Evolutionary conservation across 1,140 invertebrate species (phyloP).

Genomic region (Papilio polytes): DNA sequence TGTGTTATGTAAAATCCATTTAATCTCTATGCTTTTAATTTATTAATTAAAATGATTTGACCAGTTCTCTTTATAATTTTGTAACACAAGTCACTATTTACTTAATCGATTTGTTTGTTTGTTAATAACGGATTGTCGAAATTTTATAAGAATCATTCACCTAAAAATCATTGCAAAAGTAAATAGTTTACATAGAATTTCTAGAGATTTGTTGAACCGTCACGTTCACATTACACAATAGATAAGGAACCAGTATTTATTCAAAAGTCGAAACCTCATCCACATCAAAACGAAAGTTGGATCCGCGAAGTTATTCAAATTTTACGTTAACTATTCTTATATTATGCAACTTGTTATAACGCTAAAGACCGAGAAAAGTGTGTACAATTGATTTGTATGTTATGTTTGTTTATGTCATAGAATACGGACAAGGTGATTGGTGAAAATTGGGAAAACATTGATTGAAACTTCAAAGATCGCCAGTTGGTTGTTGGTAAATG

Average conservation of each 20-base stretch:
- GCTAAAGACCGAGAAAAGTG: not conserved
- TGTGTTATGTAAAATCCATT: not conserved
- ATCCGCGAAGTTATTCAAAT: constrained; percentile 7
- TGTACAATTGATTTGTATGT: constrained; percentile 6
- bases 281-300: not conserved
- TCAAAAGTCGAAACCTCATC: not conserved
- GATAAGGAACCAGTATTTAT: constrained; percentile 18
- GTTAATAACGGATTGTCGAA: too few relatives aligned
- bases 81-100: too few relatives aligned
- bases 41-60: too few relatives aligned
- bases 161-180: not conserved
- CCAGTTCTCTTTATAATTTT: too few relatives aligned
- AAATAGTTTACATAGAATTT: not conserved
- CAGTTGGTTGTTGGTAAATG: too few relatives aligned
- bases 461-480: not conserved
- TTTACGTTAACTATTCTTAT: not conserved
- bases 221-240: constrained; percentile 1
- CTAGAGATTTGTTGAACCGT: constrained; percentile 2
- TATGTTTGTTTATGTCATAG: not conserved
- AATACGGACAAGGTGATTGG: not conserved
- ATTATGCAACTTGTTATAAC: not conserved
- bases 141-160: too few relatives aligned
- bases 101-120: too few relatives aligned
- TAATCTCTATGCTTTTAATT: not conserved
- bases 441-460: not conserved